These are phyloP conservation scores for Pandemis heparana DNA, from an alignment of 2,888 invertebrate species.

Conservation along the genomic window DNA sequence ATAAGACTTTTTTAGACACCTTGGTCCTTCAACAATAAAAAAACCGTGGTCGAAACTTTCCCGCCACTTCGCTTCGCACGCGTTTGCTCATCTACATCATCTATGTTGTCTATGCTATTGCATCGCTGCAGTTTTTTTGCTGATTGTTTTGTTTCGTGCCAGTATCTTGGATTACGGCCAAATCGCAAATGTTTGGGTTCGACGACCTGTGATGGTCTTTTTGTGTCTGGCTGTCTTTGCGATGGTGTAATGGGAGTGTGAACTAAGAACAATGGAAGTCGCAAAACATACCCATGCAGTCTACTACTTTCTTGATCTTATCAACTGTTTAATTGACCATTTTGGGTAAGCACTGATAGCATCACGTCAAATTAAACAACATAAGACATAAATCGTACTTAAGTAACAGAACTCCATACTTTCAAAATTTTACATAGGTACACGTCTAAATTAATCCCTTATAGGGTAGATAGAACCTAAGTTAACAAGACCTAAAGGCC, in stretches of 20 bases:
- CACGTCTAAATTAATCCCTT: background rate
- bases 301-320: conserved; percentile 8
- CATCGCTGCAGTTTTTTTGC: conserved; percentile 58
- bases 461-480: too few relatives aligned
- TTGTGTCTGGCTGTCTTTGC: conserved; percentile 34
- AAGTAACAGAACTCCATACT: too few relatives aligned
- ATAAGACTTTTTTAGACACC: background rate
- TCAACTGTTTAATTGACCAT: background rate
- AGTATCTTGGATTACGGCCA: conserved; percentile 66
- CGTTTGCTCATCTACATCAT: background rate
- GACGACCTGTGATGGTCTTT: conserved; percentile 53
- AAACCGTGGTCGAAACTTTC: background rate
- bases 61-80: background rate
- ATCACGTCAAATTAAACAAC: too few relatives aligned
- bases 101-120: conserved; percentile 61
- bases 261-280: conserved; percentile 5
- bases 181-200: conserved; percentile 53
- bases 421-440: too few relatives aligned
- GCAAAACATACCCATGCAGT: background rate
- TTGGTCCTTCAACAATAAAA: background rate
- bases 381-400: too few relatives aligned
- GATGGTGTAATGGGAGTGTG: conserved; percentile 24
- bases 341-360: background rate
- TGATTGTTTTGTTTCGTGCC: conserved; percentile 51
- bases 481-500: background rate